Evolutionary conservation across 2,888 invertebrate genomes (phyloP), one percentile per base, ranked within the genome.

Genomic region (Exocentrus adspersus): DNA sequence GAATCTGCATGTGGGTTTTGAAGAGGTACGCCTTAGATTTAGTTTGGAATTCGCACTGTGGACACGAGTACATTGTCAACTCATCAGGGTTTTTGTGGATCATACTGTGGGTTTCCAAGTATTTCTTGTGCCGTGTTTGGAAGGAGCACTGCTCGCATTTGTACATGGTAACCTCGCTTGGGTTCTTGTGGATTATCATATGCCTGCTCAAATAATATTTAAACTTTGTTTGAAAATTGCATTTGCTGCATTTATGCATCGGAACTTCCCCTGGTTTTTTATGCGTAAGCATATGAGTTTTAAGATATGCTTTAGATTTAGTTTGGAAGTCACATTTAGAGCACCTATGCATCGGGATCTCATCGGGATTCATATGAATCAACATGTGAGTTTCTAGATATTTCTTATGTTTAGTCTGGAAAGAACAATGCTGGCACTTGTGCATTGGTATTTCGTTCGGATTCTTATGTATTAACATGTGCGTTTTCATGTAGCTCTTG

Each of bases 21-120:
- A 68, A 66, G 10, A 73, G 66, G 28, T 72, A 70, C 1, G 72
- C 71, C 48, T 72, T 73, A 14, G 71, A 73, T 43, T 73, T 73
- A 2, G 71, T 73, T 50, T 73, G 69, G 30, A 72, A 73, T 6
- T 64, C 67, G 30, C 73, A 73, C 12, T 61, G 58, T n/a, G 65
- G 62, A 51, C 73, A 73, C 10, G 70, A 70, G 48, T 72, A 73
- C 73, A 73, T 73, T 5, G 65, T 65, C 1, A 73, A 52, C 20
- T 64, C 68, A 12, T 72, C 68, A n/a, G 73, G 73, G 14, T 60
- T 65, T 43, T 67, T 71, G 58, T 73, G 73, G 24, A 72, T 68
- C 56, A 64, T 58, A n/a, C 52, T 68, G 53, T 70, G 70, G 0
- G 68, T 70, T 45, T 72, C 71, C 28, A 73, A 51, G 50, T 72